Percentiles rank a stretch among this genome's conserved stretches.
These are phyloP conservation scores for Danio jaintianensis DNA, from an alignment of 2,797 vertebrate genomes.

Conservation along the genomic window DNA sequence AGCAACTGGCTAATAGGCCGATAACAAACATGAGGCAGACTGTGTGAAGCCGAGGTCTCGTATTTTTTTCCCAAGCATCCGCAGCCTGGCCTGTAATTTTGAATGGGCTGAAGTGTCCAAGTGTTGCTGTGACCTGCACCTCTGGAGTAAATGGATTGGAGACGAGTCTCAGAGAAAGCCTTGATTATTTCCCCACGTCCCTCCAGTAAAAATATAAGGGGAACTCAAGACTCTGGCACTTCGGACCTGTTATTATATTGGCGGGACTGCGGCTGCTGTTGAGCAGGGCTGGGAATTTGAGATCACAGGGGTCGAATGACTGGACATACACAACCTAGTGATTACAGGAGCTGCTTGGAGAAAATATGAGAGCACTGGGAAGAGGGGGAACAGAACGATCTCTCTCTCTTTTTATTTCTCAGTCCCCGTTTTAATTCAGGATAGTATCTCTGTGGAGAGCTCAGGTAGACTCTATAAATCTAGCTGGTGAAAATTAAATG, in stretches of 20 bases:
- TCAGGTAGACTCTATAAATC: slow-evolving; percentile 63
- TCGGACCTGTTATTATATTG: slow-evolving; percentile 60
- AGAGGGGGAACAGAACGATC: slow-evolving; percentile 18
- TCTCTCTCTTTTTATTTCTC: slow-evolving; percentile 2
- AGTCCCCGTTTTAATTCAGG: slow-evolving; percentile 50
- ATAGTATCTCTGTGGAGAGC: slow-evolving; percentile 57
- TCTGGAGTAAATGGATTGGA: slow-evolving; percentile 70
- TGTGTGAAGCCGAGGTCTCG: background rate
- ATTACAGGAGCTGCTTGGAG: slow-evolving; percentile 45
- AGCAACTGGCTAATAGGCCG: slow-evolving; percentile 39
- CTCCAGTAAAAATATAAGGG: slow-evolving; percentile 45
- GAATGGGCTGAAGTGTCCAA: slow-evolving; percentile 71
- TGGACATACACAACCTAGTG: slow-evolving; percentile 44
- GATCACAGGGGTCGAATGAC: slow-evolving; percentile 45
- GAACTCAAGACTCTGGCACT: slow-evolving; percentile 53
- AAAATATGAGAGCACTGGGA: slow-evolving; percentile 32
- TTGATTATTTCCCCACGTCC: slow-evolving; percentile 64
- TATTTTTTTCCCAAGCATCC: slow-evolving; percentile 41
- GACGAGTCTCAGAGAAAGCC: slow-evolving; percentile 67
- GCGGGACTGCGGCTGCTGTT: slow-evolving; percentile 39
- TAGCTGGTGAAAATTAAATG: slow-evolving; percentile 74
- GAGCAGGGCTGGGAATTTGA: slow-evolving; percentile 24
- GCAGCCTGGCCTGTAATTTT: slow-evolving; percentile 66
- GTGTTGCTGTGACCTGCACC: slow-evolving; percentile 68
- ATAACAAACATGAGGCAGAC: slow-evolving; percentile 15